Evolutionary conservation across 2,113 vertebrate species (phyloP), one percentile per base, ranked within the genome.

Genomic region (Irena cyanogastra): DNA sequence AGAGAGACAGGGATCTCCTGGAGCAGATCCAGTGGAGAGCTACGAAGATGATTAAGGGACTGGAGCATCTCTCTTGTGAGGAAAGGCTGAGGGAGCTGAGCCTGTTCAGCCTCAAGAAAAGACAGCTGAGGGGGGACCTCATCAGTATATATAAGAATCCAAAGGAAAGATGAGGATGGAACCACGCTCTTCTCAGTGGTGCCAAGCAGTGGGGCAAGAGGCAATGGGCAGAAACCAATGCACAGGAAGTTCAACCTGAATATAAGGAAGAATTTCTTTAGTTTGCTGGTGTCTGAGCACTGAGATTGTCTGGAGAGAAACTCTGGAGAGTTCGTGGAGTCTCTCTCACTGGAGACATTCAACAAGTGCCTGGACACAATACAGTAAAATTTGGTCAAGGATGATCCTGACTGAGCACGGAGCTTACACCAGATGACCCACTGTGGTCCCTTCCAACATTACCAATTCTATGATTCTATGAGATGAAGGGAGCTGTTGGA

Each of bases 21-120:
- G 9, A 49, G 42, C 9, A 30, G 26, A 11, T 42, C 35, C 31
- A 27, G 6, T 1, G 2, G 3, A 65, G 50, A 3, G 26, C 2
- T 0, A 4, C 14, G 23, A 3, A 35, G 17, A 44, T 44, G 31
- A 16, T 3, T 2, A 7, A 57, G 8, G 35, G 14, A 7, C 35
- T 27, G 35, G 35, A 37, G 7, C 41, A 49, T 22, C 35, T 35
- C 16, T 54, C 42, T 22, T 21, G 0, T 6, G 35, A 35, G 42
- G 7, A 41, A 42, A 71, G 30, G 16, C 49, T 35, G 35, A 31
- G 26, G n/a, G 11, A 71, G 11, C 49, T 22, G 57, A 16, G 21
- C 13, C 49, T 49, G 30, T 22, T 26, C 41, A 49, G 30, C 11
- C 21, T 49, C 0, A 0, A 53, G 33, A n/a, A n/a, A 33, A 30